Percentiles rank a stretch among this genome's conserved stretches.
Conservation (phyloP, 1,140 invertebrate species). For the Cherax destructor region DNA sequence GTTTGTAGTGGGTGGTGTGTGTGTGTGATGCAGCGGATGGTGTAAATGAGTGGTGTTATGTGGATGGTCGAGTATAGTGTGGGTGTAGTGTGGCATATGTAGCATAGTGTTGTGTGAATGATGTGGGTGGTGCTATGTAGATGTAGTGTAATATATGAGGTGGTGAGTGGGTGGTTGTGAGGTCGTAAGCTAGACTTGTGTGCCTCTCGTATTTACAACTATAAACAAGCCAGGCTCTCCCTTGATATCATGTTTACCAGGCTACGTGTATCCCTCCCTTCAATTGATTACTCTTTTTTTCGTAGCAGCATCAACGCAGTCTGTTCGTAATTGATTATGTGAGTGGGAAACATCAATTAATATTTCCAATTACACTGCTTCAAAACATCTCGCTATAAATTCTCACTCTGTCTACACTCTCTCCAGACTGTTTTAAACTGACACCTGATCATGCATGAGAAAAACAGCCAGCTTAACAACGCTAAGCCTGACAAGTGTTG, state of each 20-base stretch:
- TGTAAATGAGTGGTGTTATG: too few species aligned
- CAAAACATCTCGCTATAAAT: constrained; percentile 52
- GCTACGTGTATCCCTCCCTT: not conserved
- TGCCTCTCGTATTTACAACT: not conserved
- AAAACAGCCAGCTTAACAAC: constrained; percentile 22
- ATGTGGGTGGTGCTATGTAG: too few species aligned
- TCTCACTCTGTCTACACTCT: constrained; percentile 28
- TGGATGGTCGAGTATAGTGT: too few species aligned
- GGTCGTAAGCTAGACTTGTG: not conserved
- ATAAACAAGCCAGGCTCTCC: not conserved
- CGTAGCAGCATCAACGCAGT: not conserved
- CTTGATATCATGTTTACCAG: not conserved
- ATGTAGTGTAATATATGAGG: not conserved
- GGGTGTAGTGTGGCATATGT: too few species aligned
- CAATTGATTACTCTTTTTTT: not conserved
- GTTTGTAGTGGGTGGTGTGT: too few species aligned
- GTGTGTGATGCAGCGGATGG: too few species aligned
- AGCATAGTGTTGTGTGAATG: too few species aligned
- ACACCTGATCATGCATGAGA: constrained; percentile 34
- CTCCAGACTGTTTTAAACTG: not conserved
- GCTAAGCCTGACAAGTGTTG: constrained; percentile 21
- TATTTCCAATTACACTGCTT: constrained; percentile 41
- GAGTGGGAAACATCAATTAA: constrained; percentile 34
- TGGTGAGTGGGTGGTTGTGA: not conserved
- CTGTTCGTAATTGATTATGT: not conserved